Evolutionary conservation across 2,797 vertebrate genomes (phyloP).

Genomic region (Semaprochilodus insignis): DNA sequence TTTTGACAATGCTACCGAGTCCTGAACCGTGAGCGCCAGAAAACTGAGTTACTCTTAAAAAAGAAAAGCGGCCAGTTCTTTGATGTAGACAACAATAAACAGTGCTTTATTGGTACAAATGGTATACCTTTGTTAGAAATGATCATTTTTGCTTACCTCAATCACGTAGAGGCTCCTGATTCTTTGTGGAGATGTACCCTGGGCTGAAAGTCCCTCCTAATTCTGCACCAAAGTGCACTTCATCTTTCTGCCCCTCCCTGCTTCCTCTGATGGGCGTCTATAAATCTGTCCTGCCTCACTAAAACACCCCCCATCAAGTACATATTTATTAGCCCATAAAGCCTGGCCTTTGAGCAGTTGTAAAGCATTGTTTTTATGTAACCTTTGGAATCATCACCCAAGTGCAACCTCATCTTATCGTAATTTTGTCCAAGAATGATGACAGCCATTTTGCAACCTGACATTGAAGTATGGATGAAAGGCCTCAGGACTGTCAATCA

Average conservation of each 20-base stretch:
- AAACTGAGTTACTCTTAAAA: not conserved
- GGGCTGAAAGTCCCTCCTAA: slow-evolving; percentile 46
- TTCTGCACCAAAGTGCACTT: slow-evolving; percentile 46
- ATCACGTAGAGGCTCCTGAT: slow-evolving; percentile 48
- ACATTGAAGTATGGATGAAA: slow-evolving; percentile 15
- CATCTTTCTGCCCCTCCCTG: slow-evolving; percentile 32
- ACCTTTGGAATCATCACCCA: slow-evolving; percentile 56
- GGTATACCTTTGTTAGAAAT: not conserved
- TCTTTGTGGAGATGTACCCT: slow-evolving; percentile 53
- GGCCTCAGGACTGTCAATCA: not conserved
- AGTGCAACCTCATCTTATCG: slow-evolving; percentile 21
- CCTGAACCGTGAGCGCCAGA: not conserved
- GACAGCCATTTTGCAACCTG: slow-evolving; percentile 19
- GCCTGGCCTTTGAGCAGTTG: slow-evolving; percentile 52
- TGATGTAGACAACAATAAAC: not conserved
- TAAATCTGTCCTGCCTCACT: slow-evolving; percentile 30
- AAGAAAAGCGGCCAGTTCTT: not conserved
- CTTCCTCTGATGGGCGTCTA: not conserved
- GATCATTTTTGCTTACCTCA: slow-evolving; percentile 69
- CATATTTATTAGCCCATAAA: slow-evolving; percentile 56
- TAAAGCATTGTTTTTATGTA: slow-evolving; percentile 38
- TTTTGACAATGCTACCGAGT: not conserved
- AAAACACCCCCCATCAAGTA: not conserved
- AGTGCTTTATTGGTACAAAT: not conserved
- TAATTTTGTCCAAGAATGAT: slow-evolving; percentile 8